A percentile compares a stretch with the other conserved stretches of the same genome.
Evolutionary conservation across 2,888 invertebrate species (phyloP).

Genomic region (Timandra comae): DNA sequence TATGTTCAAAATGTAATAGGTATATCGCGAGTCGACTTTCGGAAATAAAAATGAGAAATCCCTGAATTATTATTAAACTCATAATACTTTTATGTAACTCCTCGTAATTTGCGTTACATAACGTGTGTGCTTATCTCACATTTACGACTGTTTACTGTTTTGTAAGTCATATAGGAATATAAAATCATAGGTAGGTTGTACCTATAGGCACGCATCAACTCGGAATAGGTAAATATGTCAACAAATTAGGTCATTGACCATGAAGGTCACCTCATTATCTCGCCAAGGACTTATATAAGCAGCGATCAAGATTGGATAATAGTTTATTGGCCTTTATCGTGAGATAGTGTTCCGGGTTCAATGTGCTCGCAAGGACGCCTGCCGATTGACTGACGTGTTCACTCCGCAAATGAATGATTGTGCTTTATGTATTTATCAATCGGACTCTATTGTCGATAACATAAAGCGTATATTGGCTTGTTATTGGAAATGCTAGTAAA

Average conservation of each 20-base stretch:
- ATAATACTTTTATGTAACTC: too few relatives aligned
- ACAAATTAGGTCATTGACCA: conserved; percentile 42
- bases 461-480: conserved; percentile 24
- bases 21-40: too few relatives aligned
- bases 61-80: too few relatives aligned
- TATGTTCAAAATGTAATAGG: too few relatives aligned
- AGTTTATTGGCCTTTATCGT: conserved; percentile 47
- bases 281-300: conserved; percentile 57
- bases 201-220: too few relatives aligned
- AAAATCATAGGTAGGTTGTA: too few relatives aligned
- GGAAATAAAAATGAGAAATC: too few relatives aligned
- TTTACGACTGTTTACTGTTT: too few relatives aligned
- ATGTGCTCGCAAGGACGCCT: conserved; percentile 62
- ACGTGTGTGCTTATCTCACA: too few relatives aligned
- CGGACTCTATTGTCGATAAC: conserved; percentile 15
- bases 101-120: too few relatives aligned
- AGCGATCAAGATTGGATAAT: conserved; percentile 45
- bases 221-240: conserved; percentile 29
- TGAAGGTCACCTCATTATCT: conserved; percentile 55
- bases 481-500: conserved; percentile 7
- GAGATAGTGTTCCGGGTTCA: conserved; percentile 62
- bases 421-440: conserved; percentile 21
- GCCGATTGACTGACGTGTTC: conserved; percentile 30
- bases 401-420: conserved; percentile 31
- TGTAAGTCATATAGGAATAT: too few relatives aligned